Evolutionary conservation across 2,888 invertebrate species (phyloP).

Genomic region (Oasisia sp.): DNA sequence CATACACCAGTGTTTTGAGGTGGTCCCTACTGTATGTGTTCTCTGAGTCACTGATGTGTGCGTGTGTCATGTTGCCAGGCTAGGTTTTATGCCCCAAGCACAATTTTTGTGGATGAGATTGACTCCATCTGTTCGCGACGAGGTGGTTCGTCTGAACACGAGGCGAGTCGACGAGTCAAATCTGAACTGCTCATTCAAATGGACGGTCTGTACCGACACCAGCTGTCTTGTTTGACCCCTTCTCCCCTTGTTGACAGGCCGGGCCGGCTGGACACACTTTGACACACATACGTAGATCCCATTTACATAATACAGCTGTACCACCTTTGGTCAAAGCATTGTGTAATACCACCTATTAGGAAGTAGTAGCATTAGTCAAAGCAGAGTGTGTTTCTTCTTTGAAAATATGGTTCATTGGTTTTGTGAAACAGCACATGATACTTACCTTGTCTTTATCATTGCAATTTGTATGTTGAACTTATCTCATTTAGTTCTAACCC

Average conservation of each 20-base stretch:
- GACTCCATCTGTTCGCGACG: conserved; percentile 95
- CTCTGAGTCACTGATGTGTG: not conserved
- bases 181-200: conserved; percentile 97
- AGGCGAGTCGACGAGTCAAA: conserved; percentile 95
- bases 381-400: not conserved
- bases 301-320: not conserved
- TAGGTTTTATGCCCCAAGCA: conserved; percentile 96
- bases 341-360: not conserved
- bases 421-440: not conserved
- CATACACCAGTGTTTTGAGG: not conserved
- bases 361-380: no score
- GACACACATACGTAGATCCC: not conserved
- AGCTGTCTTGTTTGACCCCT: not conserved
- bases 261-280: not conserved
- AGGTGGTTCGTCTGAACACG: conserved; percentile 96
- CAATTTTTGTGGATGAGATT: conserved; percentile 99
- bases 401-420: not conserved
- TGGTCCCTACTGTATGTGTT: not conserved
- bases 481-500: no score
- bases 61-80: conserved; percentile 74
- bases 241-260: not conserved
- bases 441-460: no score
- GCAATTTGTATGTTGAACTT: no score
- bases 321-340: not conserved
- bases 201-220: conserved; percentile 77